Evolutionary conservation across 92 coral and sea anemone species (phyloP).

Genomic region (Heliopora coerulea): DNA sequence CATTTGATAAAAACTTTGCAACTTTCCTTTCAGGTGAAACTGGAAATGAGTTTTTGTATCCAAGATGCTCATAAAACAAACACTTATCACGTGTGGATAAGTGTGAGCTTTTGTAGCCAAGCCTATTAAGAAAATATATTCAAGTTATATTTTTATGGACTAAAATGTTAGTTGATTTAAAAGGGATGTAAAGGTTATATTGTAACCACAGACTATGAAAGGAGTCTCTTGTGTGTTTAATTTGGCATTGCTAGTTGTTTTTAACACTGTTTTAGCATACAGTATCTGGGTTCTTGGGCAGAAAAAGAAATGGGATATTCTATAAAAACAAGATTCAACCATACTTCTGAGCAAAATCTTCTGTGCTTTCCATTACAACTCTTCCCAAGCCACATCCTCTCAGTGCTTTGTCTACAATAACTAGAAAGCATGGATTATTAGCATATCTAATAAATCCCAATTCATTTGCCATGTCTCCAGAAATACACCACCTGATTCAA

Average conservation of each 20-base stretch:
- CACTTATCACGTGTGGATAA: slow-evolving; percentile 78
- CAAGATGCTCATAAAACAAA: slow-evolving; percentile 84
- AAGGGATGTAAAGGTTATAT: no score
- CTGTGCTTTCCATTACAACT: slow-evolving; percentile 76
- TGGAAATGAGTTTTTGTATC: slow-evolving; percentile 66
- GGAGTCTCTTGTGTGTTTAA: no score
- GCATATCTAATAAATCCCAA: background rate
- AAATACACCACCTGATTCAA: slow-evolving; percentile 69
- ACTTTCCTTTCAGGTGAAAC: slow-evolving; percentile 73
- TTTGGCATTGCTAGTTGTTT: no score
- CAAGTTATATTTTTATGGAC: no score
- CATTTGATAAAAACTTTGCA: slow-evolving; percentile 57
- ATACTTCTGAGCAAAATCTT: slow-evolving; percentile 66
- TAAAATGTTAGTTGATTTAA: no score
- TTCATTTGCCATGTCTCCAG: background rate
- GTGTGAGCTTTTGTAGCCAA: slow-evolving; percentile 61
- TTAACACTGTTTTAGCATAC: no score
- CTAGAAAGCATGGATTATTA: slow-evolving; percentile 35
- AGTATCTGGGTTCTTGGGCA: no score
- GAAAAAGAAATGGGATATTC: no score
- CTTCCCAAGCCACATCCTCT: slow-evolving; percentile 90
- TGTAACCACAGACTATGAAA: no score
- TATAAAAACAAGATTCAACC: no score
- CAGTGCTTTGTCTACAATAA: slow-evolving; percentile 58
- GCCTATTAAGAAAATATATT: slow-evolving; percentile 41